These are phyloP conservation scores for Acanthurus lineatus DNA, from an alignment of 2,797 vertebrate genomes.

Conservation along the genomic window DNA sequence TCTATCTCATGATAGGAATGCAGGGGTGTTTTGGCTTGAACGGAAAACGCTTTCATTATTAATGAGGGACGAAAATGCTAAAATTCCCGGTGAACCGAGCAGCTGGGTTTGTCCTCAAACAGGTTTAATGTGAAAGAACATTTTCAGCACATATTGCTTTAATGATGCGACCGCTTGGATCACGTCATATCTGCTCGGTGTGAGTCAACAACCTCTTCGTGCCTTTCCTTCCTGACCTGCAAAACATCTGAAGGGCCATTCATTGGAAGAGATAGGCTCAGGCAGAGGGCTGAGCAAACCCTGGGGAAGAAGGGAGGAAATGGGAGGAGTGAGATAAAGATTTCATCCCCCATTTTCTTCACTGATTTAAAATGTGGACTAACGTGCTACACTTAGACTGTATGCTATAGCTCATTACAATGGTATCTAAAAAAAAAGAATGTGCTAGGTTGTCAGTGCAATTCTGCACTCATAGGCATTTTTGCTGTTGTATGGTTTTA, in stretches of 20 bases:
- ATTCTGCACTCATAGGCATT: background rate
- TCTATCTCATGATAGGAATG: slow-evolving; percentile 53
- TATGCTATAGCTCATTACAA: background rate
- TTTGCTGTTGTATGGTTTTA: background rate
- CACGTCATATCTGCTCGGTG: slow-evolving; percentile 56
- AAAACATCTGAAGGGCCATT: slow-evolving; percentile 58
- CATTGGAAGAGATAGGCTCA: slow-evolving; percentile 51
- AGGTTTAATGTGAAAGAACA: slow-evolving; percentile 23
- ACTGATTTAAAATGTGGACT: slow-evolving; percentile 21
- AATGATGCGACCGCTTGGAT: slow-evolving; percentile 32
- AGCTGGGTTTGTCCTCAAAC: background rate
- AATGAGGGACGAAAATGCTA: background rate
- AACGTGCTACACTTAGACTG: background rate
- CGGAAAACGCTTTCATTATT: slow-evolving; percentile 19
- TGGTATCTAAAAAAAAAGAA: slow-evolving; percentile 12
- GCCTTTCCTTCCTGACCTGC: slow-evolving; percentile 77
- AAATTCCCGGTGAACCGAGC: background rate
- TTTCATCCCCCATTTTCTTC: slow-evolving; percentile 38
- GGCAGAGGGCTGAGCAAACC: slow-evolving; percentile 48
- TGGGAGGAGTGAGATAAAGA: slow-evolving; percentile 63
- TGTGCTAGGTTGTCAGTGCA: background rate
- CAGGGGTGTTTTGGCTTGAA: slow-evolving; percentile 31
- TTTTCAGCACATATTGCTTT: slow-evolving; percentile 26
- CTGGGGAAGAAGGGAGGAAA: slow-evolving; percentile 72
- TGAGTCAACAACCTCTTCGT: slow-evolving; percentile 60